These are phyloP conservation scores for Xestia c-nigrum DNA, from an alignment of 2,888 invertebrate genomes.

Conservation along the genomic window DNA sequence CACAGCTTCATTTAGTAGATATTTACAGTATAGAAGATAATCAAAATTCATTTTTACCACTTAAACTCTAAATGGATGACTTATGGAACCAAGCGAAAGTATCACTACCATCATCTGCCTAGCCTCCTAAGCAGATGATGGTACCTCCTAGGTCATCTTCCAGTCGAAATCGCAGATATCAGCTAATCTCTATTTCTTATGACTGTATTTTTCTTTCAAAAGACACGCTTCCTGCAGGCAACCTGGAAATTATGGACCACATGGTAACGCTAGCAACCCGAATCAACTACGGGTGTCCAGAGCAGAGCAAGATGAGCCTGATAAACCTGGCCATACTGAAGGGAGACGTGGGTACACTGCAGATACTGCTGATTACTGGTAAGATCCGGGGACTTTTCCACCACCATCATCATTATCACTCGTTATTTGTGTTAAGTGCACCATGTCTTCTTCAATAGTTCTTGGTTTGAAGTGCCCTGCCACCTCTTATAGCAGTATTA, in stretches of 20 bases:
- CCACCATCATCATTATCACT: background rate
- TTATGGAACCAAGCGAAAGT: too few species aligned
- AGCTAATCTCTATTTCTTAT: too few species aligned
- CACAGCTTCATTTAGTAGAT: background rate
- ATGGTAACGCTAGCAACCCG: constrained; percentile 95
- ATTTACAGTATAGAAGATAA: background rate
- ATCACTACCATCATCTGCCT: too few species aligned
- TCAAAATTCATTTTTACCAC: too few species aligned
- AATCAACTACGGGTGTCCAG: constrained; percentile 91
- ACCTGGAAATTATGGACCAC: constrained; percentile 93
- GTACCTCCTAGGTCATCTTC: too few species aligned
- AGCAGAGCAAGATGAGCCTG: constrained; percentile 94
- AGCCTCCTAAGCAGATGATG: too few species aligned
- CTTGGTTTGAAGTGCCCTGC: too few species aligned
- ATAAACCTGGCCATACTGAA: constrained; percentile 96
- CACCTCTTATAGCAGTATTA: too few species aligned
- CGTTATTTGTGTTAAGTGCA: too few species aligned
- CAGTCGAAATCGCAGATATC: too few species aligned
- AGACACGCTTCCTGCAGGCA: constrained; percentile 80
- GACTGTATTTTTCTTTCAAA: background rate
- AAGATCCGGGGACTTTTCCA: constrained; percentile 51
- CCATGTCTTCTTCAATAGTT: too few species aligned
- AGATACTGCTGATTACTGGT: constrained; percentile 93
- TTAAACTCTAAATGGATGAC: too few species aligned
- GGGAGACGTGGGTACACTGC: constrained; percentile 94